Evolutionary conservation across 2,797 vertebrate species (phyloP).

Genomic region (Bradypodion ventrale): DNA sequence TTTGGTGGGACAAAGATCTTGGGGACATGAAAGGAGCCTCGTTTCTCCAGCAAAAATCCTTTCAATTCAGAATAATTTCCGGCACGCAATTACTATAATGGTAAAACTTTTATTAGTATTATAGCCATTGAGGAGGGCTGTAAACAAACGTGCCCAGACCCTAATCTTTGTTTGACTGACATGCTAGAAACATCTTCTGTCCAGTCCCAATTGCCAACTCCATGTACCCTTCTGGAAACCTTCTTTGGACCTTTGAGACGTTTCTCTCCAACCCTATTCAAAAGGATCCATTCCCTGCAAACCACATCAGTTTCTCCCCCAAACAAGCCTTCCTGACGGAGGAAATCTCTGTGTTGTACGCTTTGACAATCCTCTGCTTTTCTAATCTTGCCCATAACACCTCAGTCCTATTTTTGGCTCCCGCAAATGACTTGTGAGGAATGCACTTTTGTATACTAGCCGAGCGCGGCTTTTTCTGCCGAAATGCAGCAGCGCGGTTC

Average conservation of each 20-base stretch:
- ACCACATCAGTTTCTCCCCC: not conserved
- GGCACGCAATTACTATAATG: too few species aligned
- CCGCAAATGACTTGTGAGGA: not conserved
- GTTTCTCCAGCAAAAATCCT: too few species aligned
- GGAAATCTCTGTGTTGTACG: not conserved
- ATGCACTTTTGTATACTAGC: not conserved
- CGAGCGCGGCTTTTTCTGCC: not conserved
- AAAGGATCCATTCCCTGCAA: too few species aligned
- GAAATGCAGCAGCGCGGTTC: not conserved
- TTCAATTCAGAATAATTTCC: too few species aligned
- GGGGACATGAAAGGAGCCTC: too few species aligned
- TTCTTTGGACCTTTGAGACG: too few species aligned
- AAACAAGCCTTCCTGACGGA: not conserved
- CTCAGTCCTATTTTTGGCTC: conserved; percentile 8
- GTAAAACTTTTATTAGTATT: too few species aligned
- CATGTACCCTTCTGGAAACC: not conserved
- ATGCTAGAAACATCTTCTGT: not conserved
- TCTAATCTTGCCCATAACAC: conserved; percentile 10
- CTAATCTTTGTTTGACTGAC: not conserved
- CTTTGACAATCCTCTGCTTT: not conserved
- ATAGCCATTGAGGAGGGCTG: not conserved
- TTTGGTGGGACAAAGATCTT: too few species aligned
- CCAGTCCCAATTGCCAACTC: not conserved
- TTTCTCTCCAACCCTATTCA: too few species aligned
- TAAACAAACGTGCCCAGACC: not conserved